Percentiles rank a stretch among this genome's conserved stretches.
phyloP scores from a whole-genome alignment of 2,888 invertebrate genomes.

The Trichopoda pennipes region DNA sequence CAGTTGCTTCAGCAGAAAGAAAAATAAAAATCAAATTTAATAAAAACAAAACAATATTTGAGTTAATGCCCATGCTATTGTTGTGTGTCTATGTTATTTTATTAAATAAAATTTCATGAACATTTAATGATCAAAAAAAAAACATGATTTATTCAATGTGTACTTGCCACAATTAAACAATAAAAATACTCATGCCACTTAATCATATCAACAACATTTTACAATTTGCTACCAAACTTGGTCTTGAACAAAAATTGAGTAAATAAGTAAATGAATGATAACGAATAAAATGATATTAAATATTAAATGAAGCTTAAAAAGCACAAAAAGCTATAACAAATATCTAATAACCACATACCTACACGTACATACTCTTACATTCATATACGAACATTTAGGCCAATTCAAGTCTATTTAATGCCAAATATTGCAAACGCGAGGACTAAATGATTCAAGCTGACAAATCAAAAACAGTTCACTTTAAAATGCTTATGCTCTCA shows the following conservation, averaged over 20 bases:
- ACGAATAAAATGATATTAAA: constrained; percentile 16
- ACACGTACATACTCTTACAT: background rate
- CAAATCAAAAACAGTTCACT: background rate
- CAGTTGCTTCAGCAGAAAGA: no score
- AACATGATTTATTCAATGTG: constrained; percentile 39
- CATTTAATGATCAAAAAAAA: constrained; percentile 1
- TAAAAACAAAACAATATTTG: background rate
- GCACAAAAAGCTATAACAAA: constrained; percentile 36
- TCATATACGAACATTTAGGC: constrained; percentile 54
- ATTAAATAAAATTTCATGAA: constrained; percentile 25
- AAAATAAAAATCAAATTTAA: no score
- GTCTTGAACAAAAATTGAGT: constrained; percentile 36
- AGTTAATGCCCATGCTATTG: background rate
- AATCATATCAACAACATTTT: constrained; percentile 51
- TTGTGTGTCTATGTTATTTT: background rate
- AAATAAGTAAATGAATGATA: constrained; percentile 53
- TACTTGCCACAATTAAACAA: constrained; percentile 14
- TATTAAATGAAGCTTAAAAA: constrained; percentile 33
- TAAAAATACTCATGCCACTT: constrained; percentile 44
- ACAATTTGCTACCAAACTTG: constrained; percentile 52
- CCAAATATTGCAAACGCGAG: constrained; percentile 57
- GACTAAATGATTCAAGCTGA: constrained; percentile 15
- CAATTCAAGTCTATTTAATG: constrained; percentile 43
- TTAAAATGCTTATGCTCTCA: background rate
- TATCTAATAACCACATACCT: constrained; percentile 23